Percentiles rank a stretch among this genome's conserved stretches.
Conservation (phyloP, 2,797 vertebrate genomes). For the Florisuga fusca region DNA sequence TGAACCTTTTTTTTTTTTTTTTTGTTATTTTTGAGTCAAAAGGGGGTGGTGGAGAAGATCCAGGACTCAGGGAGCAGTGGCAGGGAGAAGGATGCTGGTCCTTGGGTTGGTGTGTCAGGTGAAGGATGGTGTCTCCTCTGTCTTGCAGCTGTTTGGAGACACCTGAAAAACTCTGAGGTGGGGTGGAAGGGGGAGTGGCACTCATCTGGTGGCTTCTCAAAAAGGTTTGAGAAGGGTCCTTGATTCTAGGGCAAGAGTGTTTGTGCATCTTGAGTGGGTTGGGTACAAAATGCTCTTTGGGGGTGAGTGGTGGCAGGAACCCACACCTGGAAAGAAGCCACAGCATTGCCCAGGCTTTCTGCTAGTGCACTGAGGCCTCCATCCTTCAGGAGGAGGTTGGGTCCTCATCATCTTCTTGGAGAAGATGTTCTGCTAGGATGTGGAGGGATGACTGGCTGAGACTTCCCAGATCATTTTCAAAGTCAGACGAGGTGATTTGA, state of each 20-base stretch:
- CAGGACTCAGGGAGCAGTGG: neutral
- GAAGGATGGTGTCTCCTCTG: neutral
- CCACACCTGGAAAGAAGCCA: neutral
- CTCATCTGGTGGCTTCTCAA: neutral
- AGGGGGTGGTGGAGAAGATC: neutral
- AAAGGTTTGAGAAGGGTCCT: neutral
- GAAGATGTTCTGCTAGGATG: neutral
- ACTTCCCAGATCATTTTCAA: neutral
- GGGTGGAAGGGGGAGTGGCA: accelerated
- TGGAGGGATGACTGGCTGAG: neutral
- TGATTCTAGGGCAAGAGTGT: neutral
- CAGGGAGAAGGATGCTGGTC: neutral
- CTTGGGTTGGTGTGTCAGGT: neutral
- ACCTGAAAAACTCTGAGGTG: neutral
- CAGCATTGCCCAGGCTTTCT: accelerated
- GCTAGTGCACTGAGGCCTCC: neutral
- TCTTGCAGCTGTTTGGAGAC: neutral
- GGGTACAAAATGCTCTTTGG: neutral
- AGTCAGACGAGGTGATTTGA: neutral
- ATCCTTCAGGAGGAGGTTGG: neutral
- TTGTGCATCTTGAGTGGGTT: neutral
- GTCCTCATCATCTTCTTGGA: neutral
- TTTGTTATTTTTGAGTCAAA: neutral
- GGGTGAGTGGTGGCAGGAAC: neutral
- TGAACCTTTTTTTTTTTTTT: neutral